A percentile compares a stretch with the other conserved stretches of the same genome.
phyloP scores from a whole-genome alignment of 2,113 vertebrate species.

The Uria lomvia region DNA sequence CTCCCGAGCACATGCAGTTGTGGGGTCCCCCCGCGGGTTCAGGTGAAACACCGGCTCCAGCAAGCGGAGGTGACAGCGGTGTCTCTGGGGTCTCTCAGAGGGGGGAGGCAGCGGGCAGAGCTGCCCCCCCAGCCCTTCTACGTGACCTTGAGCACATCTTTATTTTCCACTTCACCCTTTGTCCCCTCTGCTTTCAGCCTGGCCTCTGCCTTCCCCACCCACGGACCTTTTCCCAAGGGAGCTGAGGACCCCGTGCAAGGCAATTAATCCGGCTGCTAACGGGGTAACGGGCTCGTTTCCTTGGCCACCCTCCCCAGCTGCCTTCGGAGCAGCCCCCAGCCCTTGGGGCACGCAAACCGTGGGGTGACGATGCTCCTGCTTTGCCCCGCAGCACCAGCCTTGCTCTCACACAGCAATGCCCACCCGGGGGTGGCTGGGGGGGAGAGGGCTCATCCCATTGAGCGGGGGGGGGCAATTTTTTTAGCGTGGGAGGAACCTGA shows the following conservation, averaged over 20 bases:
- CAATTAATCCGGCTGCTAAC: accelerated
- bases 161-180: background rate
- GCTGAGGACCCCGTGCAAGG: accelerated
- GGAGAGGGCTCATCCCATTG: too few species aligned
- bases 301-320: accelerated
- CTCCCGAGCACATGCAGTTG: accelerated
- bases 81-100: accelerated
- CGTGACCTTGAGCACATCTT: accelerated
- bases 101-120: too few species aligned
- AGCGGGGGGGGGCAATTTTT: background rate
- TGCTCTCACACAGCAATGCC: background rate
- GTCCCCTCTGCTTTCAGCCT: background rate
- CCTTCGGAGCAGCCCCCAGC: background rate
- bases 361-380: background rate
- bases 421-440: background rate
- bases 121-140: background rate
- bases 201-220: background rate
- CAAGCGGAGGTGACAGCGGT: too few species aligned
- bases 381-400: accelerated
- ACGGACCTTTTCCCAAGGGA: accelerated
- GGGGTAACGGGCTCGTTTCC: accelerated
- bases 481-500: accelerated
- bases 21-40: background rate
- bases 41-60: background rate
- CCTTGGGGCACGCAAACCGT: accelerated